Base-by-base conservation (phyloP, 1,140 invertebrate species). In the Marisa cornuarietis region DNA sequence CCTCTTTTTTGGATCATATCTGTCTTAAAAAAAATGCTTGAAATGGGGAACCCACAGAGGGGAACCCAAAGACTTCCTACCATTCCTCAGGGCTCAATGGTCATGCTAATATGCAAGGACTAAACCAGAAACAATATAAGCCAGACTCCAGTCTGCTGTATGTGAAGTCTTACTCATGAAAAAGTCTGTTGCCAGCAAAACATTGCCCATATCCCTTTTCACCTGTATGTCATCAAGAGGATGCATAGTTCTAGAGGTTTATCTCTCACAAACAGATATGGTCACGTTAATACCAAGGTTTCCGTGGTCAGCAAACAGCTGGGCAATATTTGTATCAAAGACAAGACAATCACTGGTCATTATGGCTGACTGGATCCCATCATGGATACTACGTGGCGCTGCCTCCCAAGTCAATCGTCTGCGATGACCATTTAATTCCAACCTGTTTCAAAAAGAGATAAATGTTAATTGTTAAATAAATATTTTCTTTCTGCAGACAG, bases 251-350 rank as follows among this genome's bases (percentile, higher is more conserved):
- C 54, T 18, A 58, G 54, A 58, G 54, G 54, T 76, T 72, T 81
- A 79, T 83, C 83, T 83, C 79, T 84, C 88, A 81, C 88, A 90
- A 79, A 87, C 86, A 52, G 88, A 90, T 79, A 99, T 99, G 87
- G 98, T 99, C 82, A 99, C 99, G 93, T 99, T 99, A 85, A 99
- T 99, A 83, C 98, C 98, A 79, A 99, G 93, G 92, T 99, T 99
- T 11, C 98, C 98, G 92, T 99, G 99, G 90, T 99, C 98, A 26
- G 98, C 97, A 93, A 99, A 99, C 66, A 99, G 92, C 91, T 99
- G 96, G 79, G 98, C 99, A 90, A 99, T 97, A 76, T 96, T 97
- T 51, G 98, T 98, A 91, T 99, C 98, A 92, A 99, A 99, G 66
- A 99, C 97, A 72, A 99, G 94, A 91, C 99, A 99, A 92, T 99